Evolutionary conservation across 2,113 vertebrate species (phyloP), one percentile per base, ranked within the genome.

Genomic region (Nanorana parkeri): DNA sequence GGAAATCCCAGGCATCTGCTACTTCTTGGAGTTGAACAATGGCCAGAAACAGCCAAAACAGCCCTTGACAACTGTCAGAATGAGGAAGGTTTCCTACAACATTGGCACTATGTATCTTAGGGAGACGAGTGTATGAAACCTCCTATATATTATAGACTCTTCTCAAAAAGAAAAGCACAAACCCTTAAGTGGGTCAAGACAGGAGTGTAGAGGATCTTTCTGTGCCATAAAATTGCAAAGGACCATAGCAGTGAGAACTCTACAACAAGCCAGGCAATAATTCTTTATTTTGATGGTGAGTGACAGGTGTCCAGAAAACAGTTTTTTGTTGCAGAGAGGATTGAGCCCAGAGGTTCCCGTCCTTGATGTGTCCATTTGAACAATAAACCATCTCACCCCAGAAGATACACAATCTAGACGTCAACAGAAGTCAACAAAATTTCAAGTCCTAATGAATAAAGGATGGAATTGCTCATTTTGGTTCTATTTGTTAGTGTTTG

Each of bases 91-190:
- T 86, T 97, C 97, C 85, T 99, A 99, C 92, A 97, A 96, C 93
- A 99, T 99, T 2, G 98, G 98, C 87, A 99, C 98, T 88, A 99
- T 99, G 98, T 99, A 99, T 91, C 95, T 99, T 80, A 95, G 97
- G 89, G 97, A 99, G 91, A 99, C 97, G 1, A 99, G 98, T 91
- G 93, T 99, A 94, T 99, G 95, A 96, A 91, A 85, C 84, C 87
- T 77, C 84, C 88, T 83, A 56, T 85, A 86, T 88, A 89, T 90
- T 87, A 88, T 89, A 93, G 91, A 93, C 91, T 92, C 26, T 2
- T 90, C 88, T 83, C 74, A 89, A 92, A 58, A 32, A 26, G 26
- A 73, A 80, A 93, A 94, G 92, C 92, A 94, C 92, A 94, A 94
- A 85, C 90, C 91, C 91, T 86, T 84, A 89, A 80, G 80, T 88